Evolutionary conservation across 2,797 vertebrate species (phyloP), one percentile per base, ranked within the genome.

Genomic region (Acanthiza pusilla): DNA sequence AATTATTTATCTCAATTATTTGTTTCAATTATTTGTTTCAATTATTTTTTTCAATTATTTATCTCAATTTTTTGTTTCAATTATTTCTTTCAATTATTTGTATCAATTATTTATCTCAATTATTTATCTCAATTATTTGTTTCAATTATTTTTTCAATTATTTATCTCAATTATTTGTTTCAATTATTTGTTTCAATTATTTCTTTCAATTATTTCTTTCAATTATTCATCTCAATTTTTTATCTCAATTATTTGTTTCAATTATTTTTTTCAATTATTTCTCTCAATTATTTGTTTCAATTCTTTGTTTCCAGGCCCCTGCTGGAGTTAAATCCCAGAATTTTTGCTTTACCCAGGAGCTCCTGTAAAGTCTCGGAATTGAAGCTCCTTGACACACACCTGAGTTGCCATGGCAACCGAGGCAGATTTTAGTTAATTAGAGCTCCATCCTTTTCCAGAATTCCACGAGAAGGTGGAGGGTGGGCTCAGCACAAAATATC

Each of bases 351-450:
- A 11, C 53, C 9, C 5, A 36, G 53, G 29, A 81, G 29, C 0
- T 5, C 34, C 22, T 65, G 42, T 57, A 40, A n/a, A 30, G n/a
- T 14, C 65, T 38, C 45, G 34, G 36, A 70, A 80, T 47, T 38
- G 58, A 32, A 54, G 88, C 80, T 94, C 73, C 86, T 55, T 2
- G 11, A 36, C 60, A 54, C 8, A 66, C 57, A 19, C 47, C 15
- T 23, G 79, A 29, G 93, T 95, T 94, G 34, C 96, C 91, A 96
- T 76, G 72, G 95, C 48, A 94, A 94, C 95, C 88, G 47, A 60
- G 36, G 88, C 72, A 71, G 85, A 53, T 40, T 72, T 65, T 43
- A 26, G 42, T 82, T 89, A 84, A 93, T 91, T 67, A 77, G 75
- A 48, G 32, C 70, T 91, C 73, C 75, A 63, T 36, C 42, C 68